Conservation (phyloP, 2,797 vertebrate species). For the Cryptoprocta ferox region DNA sequence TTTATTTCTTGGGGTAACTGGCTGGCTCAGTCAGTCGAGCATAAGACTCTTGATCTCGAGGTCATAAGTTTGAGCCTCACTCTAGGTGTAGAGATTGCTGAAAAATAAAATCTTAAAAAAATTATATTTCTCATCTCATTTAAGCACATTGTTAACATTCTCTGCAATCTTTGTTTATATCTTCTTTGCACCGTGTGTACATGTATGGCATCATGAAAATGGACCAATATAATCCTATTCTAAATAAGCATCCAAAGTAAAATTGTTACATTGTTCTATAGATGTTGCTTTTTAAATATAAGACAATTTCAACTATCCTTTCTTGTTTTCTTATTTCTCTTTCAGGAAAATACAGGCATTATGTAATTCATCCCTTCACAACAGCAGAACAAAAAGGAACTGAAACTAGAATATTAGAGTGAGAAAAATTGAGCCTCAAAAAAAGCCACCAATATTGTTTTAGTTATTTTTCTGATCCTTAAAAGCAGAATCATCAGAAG, state of each 20-base stretch:
- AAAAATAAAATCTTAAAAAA: conserved; percentile 2
- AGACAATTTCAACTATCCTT: conserved; percentile 14
- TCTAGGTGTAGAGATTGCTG: not conserved
- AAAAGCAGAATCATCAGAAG: conserved; percentile 40
- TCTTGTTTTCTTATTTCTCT: conserved; percentile 56
- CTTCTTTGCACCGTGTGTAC: not conserved
- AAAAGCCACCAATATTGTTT: not conserved
- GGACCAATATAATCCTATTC: not conserved
- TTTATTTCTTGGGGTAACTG: not conserved
- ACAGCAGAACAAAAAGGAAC: conserved; percentile 19
- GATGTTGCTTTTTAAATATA: conserved; percentile 47
- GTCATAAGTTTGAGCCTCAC: not conserved
- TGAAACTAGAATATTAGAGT: conserved; percentile 21
- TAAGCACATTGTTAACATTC: conserved; percentile 39
- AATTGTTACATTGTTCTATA: not conserved
- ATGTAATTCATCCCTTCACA: conserved; percentile 22
- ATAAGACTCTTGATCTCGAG: not conserved
- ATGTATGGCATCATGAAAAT: conserved; percentile 18
- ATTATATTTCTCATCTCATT: conserved; percentile 28
- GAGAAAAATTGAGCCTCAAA: conserved; percentile 3
- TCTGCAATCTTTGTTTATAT: not conserved
- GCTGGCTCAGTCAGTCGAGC: not conserved
- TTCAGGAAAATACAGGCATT: conserved; percentile 21
- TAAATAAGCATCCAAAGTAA: conserved; percentile 4
- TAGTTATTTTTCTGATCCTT: conserved; percentile 36